Base-by-base conservation (phyloP, 2,797 vertebrate species). In the Cyprinodon diabolis region DNA sequence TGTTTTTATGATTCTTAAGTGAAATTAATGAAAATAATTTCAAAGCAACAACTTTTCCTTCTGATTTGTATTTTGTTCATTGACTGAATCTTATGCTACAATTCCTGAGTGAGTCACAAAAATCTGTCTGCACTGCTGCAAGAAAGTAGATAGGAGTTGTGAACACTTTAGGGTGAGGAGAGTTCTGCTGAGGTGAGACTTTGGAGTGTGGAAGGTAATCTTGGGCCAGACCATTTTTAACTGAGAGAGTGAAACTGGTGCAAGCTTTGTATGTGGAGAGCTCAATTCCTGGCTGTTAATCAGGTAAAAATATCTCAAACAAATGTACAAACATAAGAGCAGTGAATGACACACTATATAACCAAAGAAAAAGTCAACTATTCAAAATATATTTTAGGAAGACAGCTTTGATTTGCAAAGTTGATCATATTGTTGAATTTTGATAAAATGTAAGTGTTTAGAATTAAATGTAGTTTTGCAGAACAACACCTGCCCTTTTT, bases 81-180 rank as follows among this genome's bases (percentile, higher is more conserved):
- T 96, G 95, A 96, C 95, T 96, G 96, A 96, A 96, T 95, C 96
- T 95, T 94, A 95, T 94, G 93, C 93, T 94, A 95, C 79, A 65
- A 80, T 85, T 48, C 73, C 77, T 80, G 75, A 86, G 84, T 63
- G 74, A 79, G 62, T 76, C 94, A 95, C 93, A 77, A 92, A 82
- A 94, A 95, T 85, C 93, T 72, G 79, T 86, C 75, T 63, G 72
- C 69, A 70, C 72, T 72, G 84, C 87, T 93, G 90, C 95, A 93
- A 95, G 94, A 93, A 95, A 96, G 92, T 93, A 95, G 95, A 95
- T 96, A 96, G 95, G 97, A 95, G 96, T 96, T 94, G 95, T 93
- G 94, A 96, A 94, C 94, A 77, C 79, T 95, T 95, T 92, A 25
- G 95, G 95, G 95, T 90, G 91, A 95, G 92, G 94, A 94, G 95